These are phyloP conservation scores for Enoplosus armatus DNA, from an alignment of 2,797 vertebrate species.

Conservation along the genomic window DNA sequence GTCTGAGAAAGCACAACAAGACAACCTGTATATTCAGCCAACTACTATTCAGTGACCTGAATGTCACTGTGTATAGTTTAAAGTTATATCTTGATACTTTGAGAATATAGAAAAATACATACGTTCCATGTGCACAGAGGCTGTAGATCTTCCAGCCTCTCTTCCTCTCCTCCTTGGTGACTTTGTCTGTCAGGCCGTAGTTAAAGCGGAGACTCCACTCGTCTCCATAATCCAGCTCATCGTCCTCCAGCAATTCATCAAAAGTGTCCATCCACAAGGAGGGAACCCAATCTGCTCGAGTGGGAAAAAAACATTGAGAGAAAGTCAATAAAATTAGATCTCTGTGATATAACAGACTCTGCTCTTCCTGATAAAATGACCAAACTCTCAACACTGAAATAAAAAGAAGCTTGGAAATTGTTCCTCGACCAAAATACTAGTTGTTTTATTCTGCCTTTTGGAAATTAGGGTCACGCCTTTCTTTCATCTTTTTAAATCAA, in stretches of 20 bases:
- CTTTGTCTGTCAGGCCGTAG: slow-evolving; percentile 51
- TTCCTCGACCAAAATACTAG: no score
- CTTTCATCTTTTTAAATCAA: accelerated
- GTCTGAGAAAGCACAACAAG: neutral
- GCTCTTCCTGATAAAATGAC: neutral
- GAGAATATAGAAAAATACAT: slow-evolving; percentile 14
- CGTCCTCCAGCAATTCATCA: slow-evolving; percentile 58
- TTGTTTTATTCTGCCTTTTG: neutral
- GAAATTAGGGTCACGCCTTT: neutral
- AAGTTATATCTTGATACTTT: neutral
- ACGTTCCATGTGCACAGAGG: slow-evolving; percentile 58
- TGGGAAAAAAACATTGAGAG: no score
- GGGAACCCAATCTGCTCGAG: slow-evolving; percentile 66
- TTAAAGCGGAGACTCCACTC: slow-evolving; percentile 73
- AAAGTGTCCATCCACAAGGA: slow-evolving; percentile 66
- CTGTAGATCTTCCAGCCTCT: slow-evolving; percentile 72
- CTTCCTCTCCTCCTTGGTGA: slow-evolving; percentile 54
- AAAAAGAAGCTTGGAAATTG: neutral
- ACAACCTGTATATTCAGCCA: neutral
- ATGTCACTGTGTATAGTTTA: neutral
- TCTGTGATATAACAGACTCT: neutral
- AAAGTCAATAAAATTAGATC: neutral
- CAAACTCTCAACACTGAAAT: neutral
- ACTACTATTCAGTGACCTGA: neutral
- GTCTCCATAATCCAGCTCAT: slow-evolving; percentile 71